A percentile compares a stretch with the other conserved stretches of the same genome.
phyloP scores from a whole-genome alignment of 2,797 vertebrate species.

The Ceyx erithaca region DNA sequence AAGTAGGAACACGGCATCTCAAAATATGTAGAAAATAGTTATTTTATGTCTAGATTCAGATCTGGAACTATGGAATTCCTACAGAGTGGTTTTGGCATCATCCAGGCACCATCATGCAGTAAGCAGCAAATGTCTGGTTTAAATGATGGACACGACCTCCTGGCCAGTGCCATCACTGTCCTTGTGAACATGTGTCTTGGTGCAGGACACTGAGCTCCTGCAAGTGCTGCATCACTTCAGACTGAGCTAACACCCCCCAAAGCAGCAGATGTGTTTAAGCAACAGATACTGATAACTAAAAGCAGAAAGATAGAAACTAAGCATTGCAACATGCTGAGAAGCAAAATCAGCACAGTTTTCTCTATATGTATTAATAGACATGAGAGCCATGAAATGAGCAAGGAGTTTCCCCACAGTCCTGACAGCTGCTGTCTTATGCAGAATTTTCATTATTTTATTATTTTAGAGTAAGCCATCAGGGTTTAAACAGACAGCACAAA shows the following conservation, averaged over 20 bases:
- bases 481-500: slow-evolving; percentile 48
- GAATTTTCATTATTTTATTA: slow-evolving; percentile 18
- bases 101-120: not conserved
- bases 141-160: not conserved
- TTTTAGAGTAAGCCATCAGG: slow-evolving; percentile 42
- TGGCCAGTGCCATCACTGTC: not conserved
- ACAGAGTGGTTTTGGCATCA: not conserved
- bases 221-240: not conserved
- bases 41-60: not conserved
- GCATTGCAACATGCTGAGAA: not conserved
- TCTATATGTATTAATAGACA: not conserved
- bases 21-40: not conserved
- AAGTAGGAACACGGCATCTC: not conserved
- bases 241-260: not conserved
- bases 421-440: slow-evolving; percentile 57
- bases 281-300: slow-evolving; percentile 19
- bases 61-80: not conserved
- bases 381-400: slow-evolving; percentile 42
- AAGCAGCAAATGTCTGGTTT: not conserved
- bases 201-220: too few relatives aligned
- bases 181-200: too few relatives aligned
- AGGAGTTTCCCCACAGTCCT: slow-evolving; percentile 28
- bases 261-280: slow-evolving; percentile 28
- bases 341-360: slow-evolving; percentile 50
- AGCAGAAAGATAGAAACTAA: not conserved